Evolutionary conservation across 2,113 vertebrate genomes (phyloP).

Genomic region (Saguinus imperator): DNA sequence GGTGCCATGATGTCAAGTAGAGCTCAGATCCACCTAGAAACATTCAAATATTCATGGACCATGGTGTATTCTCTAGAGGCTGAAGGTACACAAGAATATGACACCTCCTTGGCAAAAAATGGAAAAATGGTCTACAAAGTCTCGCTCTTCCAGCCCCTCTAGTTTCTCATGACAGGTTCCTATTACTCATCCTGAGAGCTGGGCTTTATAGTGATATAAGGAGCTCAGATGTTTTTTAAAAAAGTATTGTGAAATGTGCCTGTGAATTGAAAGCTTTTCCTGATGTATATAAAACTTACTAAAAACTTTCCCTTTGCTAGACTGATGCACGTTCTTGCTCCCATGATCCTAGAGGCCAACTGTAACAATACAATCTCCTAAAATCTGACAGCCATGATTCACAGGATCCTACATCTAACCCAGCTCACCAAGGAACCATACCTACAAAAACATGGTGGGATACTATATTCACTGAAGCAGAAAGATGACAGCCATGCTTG

Average conservation of each 20-base stretch:
- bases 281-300: not conserved
- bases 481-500: not conserved
- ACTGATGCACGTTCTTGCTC: not conserved
- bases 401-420: not conserved
- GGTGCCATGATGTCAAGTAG: not conserved
- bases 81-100: not conserved
- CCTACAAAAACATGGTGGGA: not conserved
- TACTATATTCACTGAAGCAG: not conserved
- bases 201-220: not conserved
- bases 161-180: not conserved
- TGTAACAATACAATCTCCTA: not conserved
- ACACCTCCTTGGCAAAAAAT: not conserved
- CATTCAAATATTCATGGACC: not conserved
- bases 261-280: conserved; percentile 24
- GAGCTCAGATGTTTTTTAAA: not conserved
- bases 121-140: not conserved
- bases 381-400: not conserved
- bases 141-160: not conserved
- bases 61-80: not conserved
- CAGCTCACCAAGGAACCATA: not conserved
- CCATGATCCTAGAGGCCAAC: not conserved
- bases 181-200: not conserved
- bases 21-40: not conserved
- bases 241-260: not conserved
- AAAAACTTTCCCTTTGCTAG: conserved; percentile 1